Base-by-base conservation (phyloP, 2,113 vertebrate genomes). In the Cyrtonyx montezumae region DNA sequence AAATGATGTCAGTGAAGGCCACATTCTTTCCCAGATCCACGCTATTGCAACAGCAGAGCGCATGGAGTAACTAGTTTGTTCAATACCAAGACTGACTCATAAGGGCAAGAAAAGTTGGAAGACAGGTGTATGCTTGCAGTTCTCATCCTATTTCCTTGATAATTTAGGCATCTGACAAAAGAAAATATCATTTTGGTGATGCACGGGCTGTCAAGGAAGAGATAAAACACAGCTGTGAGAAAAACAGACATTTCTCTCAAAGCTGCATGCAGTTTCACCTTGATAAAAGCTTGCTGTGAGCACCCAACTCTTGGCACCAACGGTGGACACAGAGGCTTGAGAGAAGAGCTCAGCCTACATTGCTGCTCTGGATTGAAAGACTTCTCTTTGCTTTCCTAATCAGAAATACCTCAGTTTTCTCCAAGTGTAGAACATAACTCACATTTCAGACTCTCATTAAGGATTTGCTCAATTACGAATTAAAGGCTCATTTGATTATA, bases 391-490 rank as follows among this genome's bases (percentile, higher is more conserved):
- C 9, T 69, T 84, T 79, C 36, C 58, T 46, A 15, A 48, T 43
- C 30, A 74, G 61, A 90, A 80, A 51, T 16, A 84, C 21, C 37
- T 84, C 53, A 48, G 11, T 86, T n/a, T 51, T 61, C 45, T 90
- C 49, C 37, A 84, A 74, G 42, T 79, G 28, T 74, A 73, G 56
- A 90, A 7, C 62, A 49, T 51, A 19, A 25, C 62, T 92, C 18
- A 28, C 59, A 61, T 71, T 93, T 84, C 79, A 88, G 61, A 94
- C 63, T 55, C 53, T 81, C 84, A 67, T 78, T 43, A 26, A 89
- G 70, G 80, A 84, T 84, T 96, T 79, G 40, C 69, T 94, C 48
- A 84, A 73, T 86, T 84, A 94, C 81, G 94, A 94, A 91, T 93
- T 95, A 94, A 93, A 93, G 87, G 66, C 74, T 95, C 70, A 84